Base-by-base conservation (phyloP, 1,140 invertebrate genomes). In the Bombus ignitus region DNA sequence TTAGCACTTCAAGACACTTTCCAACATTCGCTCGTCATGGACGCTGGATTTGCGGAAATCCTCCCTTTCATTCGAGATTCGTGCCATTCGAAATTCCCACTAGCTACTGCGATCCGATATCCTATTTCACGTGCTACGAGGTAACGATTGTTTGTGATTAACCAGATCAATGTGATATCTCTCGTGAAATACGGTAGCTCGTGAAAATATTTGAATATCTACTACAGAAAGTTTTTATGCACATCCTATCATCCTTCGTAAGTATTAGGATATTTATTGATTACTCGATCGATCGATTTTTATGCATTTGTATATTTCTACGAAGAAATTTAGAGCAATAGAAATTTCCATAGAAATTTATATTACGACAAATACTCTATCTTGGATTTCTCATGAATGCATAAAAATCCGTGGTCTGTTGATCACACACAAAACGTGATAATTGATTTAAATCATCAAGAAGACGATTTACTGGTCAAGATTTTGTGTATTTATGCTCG, bases 1-100 rank as follows among this genome's bases (percentile, higher is more conserved):
- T 86, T 88, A 89, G 39, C 70, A 39, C 44, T 57, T 68, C 59
- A 35, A 85, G 39, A 89, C 79, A 82, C 44, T 89, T 76, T 80
- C 32, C 42, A 71, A 66, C 6, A 53, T 59, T 2, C 12, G 25
- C 62, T 42, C 80, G 72, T 53, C 77, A 47, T 65, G 47, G 39
- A 57, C 35, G 66, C 66, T 66, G 62, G 76, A 85, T 81, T 73
- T 47, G 42, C 59, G 82, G 47, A 81, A 88, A 89, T 89, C 66
- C 59, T 74, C 70, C 72, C 47, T 75, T 87, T 77, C 79, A 78
- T 85, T 76, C 65, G 32, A 59, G 57, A 88, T 81, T 42, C 77
- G 35, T 44, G 44, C 37, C n/a, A 68, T 53, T 59, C 35, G 1
- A 37, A 37, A 57, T 77, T 68, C 37, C 44, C 42, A 70, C 75